These are phyloP conservation scores for Ormyrus rosae DNA, from an alignment of 2,888 invertebrate genomes.

Conservation along the genomic window DNA sequence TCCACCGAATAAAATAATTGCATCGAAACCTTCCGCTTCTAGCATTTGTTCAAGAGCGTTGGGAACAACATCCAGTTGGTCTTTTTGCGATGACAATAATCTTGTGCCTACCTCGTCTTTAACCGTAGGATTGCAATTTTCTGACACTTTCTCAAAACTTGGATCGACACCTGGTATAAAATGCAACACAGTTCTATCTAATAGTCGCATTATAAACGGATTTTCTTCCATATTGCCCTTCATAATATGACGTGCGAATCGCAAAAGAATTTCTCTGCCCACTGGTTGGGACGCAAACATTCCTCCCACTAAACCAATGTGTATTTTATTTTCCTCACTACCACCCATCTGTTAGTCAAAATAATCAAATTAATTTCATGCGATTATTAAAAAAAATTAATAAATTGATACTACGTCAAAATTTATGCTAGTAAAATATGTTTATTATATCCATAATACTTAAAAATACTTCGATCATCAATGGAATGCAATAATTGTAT, in stretches of 20 bases:
- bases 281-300: conserved; percentile 88
- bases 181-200: conserved; percentile 86
- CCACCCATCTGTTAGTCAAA: conserved; percentile 81
- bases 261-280: conserved; percentile 89
- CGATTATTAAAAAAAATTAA: background rate
- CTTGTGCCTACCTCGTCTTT: conserved; percentile 83
- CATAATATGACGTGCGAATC: conserved; percentile 88
- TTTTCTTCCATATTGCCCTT: conserved; percentile 84
- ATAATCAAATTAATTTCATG: background rate
- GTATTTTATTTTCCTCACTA: conserved; percentile 89
- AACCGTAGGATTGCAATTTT: conserved; percentile 74
- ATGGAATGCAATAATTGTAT: too few relatives aligned
- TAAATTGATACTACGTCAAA: background rate
- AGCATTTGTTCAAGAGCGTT: conserved; percentile 83
- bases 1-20: conserved; percentile 85
- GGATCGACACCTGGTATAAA: conserved; percentile 85
- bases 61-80: conserved; percentile 76
- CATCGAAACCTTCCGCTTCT: conserved; percentile 82
- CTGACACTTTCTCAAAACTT: conserved; percentile 77
- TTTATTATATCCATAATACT: background rate
- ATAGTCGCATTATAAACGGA: conserved; percentile 80
- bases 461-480: background rate
- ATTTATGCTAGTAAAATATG: too few relatives aligned
- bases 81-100: conserved; percentile 77
- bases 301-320: conserved; percentile 90